Evolutionary conservation across 2,797 vertebrate species (phyloP).

Genomic region (Odontamblyopus lacepedii): DNA sequence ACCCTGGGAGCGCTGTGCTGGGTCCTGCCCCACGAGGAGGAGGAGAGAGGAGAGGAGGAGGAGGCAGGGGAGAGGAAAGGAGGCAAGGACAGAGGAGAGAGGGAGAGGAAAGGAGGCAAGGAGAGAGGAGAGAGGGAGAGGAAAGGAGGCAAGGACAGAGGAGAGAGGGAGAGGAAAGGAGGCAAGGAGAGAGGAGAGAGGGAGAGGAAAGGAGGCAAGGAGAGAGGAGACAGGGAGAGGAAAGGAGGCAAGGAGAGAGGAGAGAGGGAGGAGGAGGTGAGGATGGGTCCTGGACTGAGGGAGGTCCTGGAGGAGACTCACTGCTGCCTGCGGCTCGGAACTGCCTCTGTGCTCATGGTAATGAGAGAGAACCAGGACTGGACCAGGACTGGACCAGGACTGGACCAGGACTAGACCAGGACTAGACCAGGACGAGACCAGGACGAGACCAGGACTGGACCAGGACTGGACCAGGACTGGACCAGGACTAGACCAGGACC

Average conservation of each 20-base stretch:
- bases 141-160: too few relatives aligned
- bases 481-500: not conserved
- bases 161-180: constrained; percentile 30
- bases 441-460: not conserved
- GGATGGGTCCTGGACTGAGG: not conserved
- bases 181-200: constrained; percentile 40
- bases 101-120: not conserved
- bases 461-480: too few relatives aligned
- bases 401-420: not conserved
- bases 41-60: constrained; percentile 38
- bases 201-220: too few relatives aligned
- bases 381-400: too few relatives aligned
- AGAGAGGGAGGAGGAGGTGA: constrained; percentile 20
- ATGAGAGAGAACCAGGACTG: not conserved
- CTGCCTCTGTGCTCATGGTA: constrained; percentile 51
- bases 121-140: constrained; percentile 18
- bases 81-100: too few relatives aligned
- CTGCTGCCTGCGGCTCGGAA: constrained; percentile 37
- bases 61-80: not conserved
- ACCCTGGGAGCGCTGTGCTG: constrained; percentile 66
- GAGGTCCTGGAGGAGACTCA: constrained; percentile 35
- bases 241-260: not conserved
- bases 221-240: too few relatives aligned
- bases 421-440: not conserved
- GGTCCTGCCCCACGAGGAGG: constrained; percentile 63